Evolutionary conservation across 2,888 invertebrate species (phyloP), one percentile per base, ranked within the genome.

Genomic region (Melanchra persicariae): DNA sequence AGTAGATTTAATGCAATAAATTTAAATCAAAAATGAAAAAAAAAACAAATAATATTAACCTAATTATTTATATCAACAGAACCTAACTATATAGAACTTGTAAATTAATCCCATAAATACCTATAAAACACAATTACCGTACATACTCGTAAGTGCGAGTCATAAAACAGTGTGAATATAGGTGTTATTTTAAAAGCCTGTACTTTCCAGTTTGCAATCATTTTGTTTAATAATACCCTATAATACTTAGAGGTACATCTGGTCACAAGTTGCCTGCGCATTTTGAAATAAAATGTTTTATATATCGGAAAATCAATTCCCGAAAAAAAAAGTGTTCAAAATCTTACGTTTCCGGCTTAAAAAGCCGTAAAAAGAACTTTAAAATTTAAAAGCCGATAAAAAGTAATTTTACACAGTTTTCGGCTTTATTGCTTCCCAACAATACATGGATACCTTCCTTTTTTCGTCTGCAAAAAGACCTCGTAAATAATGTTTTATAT

Each of bases 401-500:
- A 84, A 43, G 52, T 74, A 57, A 82, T 76, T 75, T 74, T 77
- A 81, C 71, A 43, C 82, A 76, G 63, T 86, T 82, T 70, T 75
- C 79, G 74, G 40, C 77, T 87, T 87, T 87, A 89, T 82, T 78
- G 75, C 84, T 61, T 76, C 67, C 45, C 74, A 86, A 87, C 87
- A 87, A 88, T 87, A 83, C 76, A 34, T 66, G 43, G 55, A 58
- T 57, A 51, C 57, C 64, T 81, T 81, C 86, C 87, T 87, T 87
- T 88, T 89, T 80, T 85, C 71, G 57, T 79, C 87, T 86, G 87
- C 87, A 89, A 89, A 90, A 89, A 87, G 83, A 82, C 77, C 79
- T 89, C 89, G 85, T 93, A 93, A 93, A 92, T 92, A 88, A 85
- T 85, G 76, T 88, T 89, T 71, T 88, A 90, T 67, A 72, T 55